Base-by-base conservation (phyloP, 1,140 invertebrate species). In the Drosophila arawakana region DNA sequence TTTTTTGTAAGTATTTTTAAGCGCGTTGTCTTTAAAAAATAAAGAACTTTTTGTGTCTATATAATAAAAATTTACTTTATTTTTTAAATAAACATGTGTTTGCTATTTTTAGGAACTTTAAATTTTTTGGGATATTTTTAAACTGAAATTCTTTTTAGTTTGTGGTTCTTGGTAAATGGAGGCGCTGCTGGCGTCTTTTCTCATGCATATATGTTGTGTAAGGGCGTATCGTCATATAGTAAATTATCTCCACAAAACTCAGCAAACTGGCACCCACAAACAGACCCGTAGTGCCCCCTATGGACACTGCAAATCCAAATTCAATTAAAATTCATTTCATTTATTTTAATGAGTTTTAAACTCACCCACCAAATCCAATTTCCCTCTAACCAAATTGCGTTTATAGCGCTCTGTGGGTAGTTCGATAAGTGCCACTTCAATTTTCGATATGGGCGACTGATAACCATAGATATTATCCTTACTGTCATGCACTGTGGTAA, bases 231-330 rank as follows among this genome's bases (percentile, higher is more conserved):
- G 93, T 91, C 18, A 94, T 92, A 61, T 94, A 94, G 67, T 94
- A 94, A 4, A 95, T 61, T 2, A 95, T 91, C 78, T 95, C 95
- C 8, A 95, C 93, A 73, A 95, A 94, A 74, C 95, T 95, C 0
- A 95, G 91, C 2, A 95, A 82, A 75, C 95, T 95, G 1, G 94
- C 94, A 5, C 95, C 95, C 3, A 95, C 93, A 76, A 95, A 95
- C 1, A 95, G 80, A 0, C 94, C 94, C 8, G 94, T 93, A 3
- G 94, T 94, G 21, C 95, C 94, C 8, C 95, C 95, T 41, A 94
- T 94, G 0, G 95, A 95, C 5, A 95, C 95, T 95, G 78, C 11
- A 30, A 57, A 11, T 7, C 4, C 1, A 57, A 3, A 39, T 15
- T 8, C 41, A 59, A 44, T 44, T 3, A 54, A 2, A 57, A 25